Evolutionary conservation across 1,140 invertebrate species (phyloP), one percentile per base, ranked within the genome.

Genomic region (Plutomurus gul): DNA sequence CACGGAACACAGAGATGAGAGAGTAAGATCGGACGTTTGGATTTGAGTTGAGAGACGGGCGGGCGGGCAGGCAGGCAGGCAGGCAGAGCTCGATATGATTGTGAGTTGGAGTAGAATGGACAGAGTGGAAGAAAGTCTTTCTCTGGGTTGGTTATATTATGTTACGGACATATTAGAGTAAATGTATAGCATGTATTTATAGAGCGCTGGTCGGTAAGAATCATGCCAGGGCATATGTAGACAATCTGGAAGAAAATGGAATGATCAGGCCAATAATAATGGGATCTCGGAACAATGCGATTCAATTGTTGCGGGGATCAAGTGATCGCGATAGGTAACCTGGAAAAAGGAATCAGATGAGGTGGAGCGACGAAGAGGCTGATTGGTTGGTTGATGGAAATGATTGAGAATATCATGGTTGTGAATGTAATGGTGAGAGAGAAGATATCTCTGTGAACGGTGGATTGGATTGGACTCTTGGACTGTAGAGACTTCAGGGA

Each of bases 41-140:
- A 65, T 65, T 65, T 51, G 25, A 51, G 47, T 51, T 65, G 56
- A 65, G 56, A 65, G 11, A 33, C 18, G 25, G 56, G 18, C 13
- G 36, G 56, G 56, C 56, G 33, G 51, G 51, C 51, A 13, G 51
- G 51, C 22, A 25, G 49, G 49, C 49, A 13, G 49, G 49, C 11
- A 10, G 25, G 47, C 22, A 60, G 30, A 65, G 56, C 56, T 65
- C 36, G 56, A 65, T 25, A 65, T 36, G 27, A 65, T 65, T 65
- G 56, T 65, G 56, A 65, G 56, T 65, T 25, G 56, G 56, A 65
- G 56, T 65, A 30, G 56, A 33, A 25, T 65, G 56, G 56, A 36
- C 27, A 33, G 30, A 65, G 56, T 65, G 56, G 36, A 33, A 65
- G 56, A 65, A n/a, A n/a, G 56, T n/a, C 56, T 65, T 60, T 65